Base-by-base conservation (phyloP, 2,113 vertebrate species). In the Orthonyx spaldingii region DNA sequence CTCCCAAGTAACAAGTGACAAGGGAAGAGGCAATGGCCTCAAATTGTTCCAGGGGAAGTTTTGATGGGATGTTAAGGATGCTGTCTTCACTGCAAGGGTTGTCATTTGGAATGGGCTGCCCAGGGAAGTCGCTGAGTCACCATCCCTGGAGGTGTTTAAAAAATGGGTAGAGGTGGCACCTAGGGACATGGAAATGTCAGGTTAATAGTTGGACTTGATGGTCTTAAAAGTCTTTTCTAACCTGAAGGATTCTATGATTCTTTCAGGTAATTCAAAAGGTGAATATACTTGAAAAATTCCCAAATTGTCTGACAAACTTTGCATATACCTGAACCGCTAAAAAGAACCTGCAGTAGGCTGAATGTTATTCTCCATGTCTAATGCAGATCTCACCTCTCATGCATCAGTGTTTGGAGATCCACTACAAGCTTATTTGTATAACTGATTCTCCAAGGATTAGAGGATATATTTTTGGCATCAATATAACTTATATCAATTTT, bases 111-210 rank as follows among this genome's bases (percentile, higher is more conserved):
- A 64, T 10, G 39, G 28, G 24, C 14, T 81, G 14, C 4, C 5
- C 33, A 28, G 10, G 7, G 24, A 46, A 53, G 5, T n/a, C 20
- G 20, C 13, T 66, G n/a, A 68, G 39, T n/a, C 20, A 37, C 8
- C 22, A 47, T 10, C 5, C 22, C 9, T 77, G 37, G 5, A 89
- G 5, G 2, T 53, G 21, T 53, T 77, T 41, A 7, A 37, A 81
- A 61, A 23, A 47, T 3, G 1, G 26, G 4, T 53, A 44, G 10
- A 27, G 4, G 17, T 17, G 6, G 12, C 1, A 0, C 8, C 59
- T 37, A 32, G 6, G 16, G 14, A 13, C 1, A 1, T 56, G 5
- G 7, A 2, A 4, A 6, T 35, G 13, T 9, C 30, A 33, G 4
- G 6, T 60, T 76, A 17, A 60, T 5, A 9, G 6, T 13, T 42